These are phyloP conservation scores for Antedon bifida DNA, from an alignment of 35 echinoderm and acorn worm genomes.

Conservation along the genomic window DNA sequence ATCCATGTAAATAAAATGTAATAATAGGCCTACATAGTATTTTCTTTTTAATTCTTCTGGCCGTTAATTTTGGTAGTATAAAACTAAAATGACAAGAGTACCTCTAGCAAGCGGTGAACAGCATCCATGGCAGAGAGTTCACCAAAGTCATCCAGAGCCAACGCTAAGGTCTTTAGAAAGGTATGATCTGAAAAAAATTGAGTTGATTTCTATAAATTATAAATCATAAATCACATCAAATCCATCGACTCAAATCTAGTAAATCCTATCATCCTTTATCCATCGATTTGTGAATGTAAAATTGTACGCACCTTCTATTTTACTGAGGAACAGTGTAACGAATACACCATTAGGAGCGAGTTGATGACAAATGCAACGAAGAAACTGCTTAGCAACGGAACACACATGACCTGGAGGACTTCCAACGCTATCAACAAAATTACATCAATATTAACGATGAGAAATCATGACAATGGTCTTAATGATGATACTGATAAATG, in stretches of 20 bases:
- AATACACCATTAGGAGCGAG: conserved; percentile 85
- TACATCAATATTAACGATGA: background rate
- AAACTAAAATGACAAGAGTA: background rate
- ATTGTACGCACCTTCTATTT: conserved; percentile 69
- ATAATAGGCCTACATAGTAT: no score
- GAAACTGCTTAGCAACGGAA: conserved; percentile 95
- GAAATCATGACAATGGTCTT: background rate
- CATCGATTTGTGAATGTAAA: no score
- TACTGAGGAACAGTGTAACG: conserved; percentile 80
- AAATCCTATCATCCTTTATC: no score
- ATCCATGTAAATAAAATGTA: background rate
- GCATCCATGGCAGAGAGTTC: conserved; percentile 78
- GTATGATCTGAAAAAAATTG: conserved; percentile 43
- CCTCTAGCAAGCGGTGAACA: conserved; percentile 73
- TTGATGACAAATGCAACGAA: conserved; percentile 85
- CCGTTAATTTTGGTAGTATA: no score
- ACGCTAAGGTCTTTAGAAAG: conserved; percentile 76
- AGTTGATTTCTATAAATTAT: no score
- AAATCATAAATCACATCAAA: no score
- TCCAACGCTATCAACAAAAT: conserved; percentile 41
- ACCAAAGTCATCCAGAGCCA: conserved; percentile 77
- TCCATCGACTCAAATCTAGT: no score
- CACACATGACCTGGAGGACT: conserved; percentile 73
- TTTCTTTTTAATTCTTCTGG: no score
- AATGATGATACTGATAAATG: background rate